Evolutionary conservation across 2,888 invertebrate species (phyloP).

Genomic region (Tortricodes alternella): DNA sequence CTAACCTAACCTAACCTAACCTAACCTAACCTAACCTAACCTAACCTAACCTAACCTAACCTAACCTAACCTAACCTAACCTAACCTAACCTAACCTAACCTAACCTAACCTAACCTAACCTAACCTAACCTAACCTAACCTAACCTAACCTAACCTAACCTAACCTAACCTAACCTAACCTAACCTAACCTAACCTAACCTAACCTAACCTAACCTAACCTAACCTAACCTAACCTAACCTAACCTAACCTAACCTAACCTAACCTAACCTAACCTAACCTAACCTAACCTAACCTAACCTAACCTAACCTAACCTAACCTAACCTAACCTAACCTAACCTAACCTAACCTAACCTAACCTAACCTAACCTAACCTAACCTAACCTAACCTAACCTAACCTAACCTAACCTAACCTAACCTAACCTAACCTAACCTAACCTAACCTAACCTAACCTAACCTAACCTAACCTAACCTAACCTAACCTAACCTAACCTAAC

Average conservation of each 20-base stretch:
- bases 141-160: conserved; percentile 6
- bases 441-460: conserved; percentile 6
- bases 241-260: conserved; percentile 6
- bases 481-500: conserved; percentile 6
- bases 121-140: conserved; percentile 6
- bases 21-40: background rate
- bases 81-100: conserved; percentile 6
- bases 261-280: conserved; percentile 6
- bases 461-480: conserved; percentile 6
- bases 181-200: conserved; percentile 6
- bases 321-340: conserved; percentile 6
- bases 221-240: conserved; percentile 6
- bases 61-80: conserved; percentile 4
- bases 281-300: conserved; percentile 6
- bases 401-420: conserved; percentile 6
- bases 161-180: conserved; percentile 6
- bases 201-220: conserved; percentile 6
- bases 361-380: conserved; percentile 6
- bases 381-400: conserved; percentile 6
- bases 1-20: background rate
- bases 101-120: conserved; percentile 6
- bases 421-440: conserved; percentile 6
- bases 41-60: background rate
- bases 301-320: conserved; percentile 6
- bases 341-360: conserved; percentile 6